Evolutionary conservation across 2,888 invertebrate genomes (phyloP).

Genomic region (Drosophila eohydei): DNA sequence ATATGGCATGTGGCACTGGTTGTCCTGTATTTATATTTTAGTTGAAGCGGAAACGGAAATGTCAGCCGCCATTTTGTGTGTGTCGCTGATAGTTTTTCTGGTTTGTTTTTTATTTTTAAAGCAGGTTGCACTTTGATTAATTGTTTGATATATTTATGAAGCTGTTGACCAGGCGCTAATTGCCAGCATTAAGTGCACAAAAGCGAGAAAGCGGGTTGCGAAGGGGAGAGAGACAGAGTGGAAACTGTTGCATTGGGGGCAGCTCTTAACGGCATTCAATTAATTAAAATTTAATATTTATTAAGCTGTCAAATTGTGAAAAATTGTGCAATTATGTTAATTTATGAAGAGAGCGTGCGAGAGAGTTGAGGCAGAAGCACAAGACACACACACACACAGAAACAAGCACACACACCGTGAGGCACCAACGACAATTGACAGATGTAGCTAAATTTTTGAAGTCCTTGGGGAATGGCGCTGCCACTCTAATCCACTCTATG

Average conservation of each 20-base stretch:
- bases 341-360: constrained; percentile 38
- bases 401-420: constrained; percentile 6
- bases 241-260: constrained; percentile 29
- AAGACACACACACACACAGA: constrained; percentile 17
- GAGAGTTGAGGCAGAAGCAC: constrained; percentile 13
- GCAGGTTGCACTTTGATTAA: constrained; percentile 45
- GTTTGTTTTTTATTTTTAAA: constrained; percentile 4
- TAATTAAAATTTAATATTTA: constrained; percentile 77
- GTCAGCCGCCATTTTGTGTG: constrained; percentile 61
- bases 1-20: neutral
- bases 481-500: neutral
- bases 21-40: constrained; percentile 1
- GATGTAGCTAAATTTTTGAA: constrained; percentile 33
- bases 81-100: neutral
- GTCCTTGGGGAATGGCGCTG: constrained; percentile 17
- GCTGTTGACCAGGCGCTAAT: constrained; percentile 52
- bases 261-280: constrained; percentile 58
- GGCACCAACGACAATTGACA: constrained; percentile 25
- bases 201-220: neutral
- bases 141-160: constrained; percentile 59
- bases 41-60: constrained; percentile 52
- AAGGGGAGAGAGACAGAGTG: neutral
- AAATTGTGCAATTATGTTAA: constrained; percentile 67
- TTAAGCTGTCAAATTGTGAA: constrained; percentile 64
- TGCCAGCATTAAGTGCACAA: constrained; percentile 42